These are phyloP conservation scores for Elgaria multicarinata DNA, from an alignment of 2,113 vertebrate species.

Conservation along the genomic window DNA sequence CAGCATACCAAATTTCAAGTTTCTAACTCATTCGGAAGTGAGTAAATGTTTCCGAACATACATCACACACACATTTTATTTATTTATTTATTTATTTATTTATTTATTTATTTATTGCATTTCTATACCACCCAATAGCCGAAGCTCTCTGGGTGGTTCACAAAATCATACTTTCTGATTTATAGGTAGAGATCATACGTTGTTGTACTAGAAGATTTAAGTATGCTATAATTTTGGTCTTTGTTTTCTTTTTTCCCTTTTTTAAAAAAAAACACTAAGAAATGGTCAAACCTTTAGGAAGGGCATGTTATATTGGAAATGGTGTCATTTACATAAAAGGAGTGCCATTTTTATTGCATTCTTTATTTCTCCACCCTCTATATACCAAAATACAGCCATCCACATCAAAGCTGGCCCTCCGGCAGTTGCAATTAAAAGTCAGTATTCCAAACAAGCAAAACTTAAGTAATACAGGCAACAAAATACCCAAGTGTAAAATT, in stretches of 20 bases:
- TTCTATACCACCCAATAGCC: too few species aligned
- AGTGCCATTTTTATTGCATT: constrained; percentile 8
- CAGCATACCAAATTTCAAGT: too few species aligned
- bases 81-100: too few species aligned
- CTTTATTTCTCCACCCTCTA: neutral
- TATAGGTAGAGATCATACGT: neutral
- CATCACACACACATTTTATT: too few species aligned
- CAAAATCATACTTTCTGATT: too few species aligned
- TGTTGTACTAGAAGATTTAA: neutral
- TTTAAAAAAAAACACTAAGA: neutral
- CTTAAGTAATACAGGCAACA: neutral
- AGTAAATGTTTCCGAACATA: too few species aligned
- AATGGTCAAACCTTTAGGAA: constrained; percentile 19
- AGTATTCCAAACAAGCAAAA: neutral
- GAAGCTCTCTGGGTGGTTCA: too few species aligned
- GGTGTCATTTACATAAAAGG: constrained; percentile 45
- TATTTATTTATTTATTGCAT: too few species aligned
- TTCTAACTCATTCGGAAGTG: too few species aligned
- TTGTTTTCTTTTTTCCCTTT: neutral
- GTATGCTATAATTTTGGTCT: neutral
- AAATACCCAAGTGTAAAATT: neutral
- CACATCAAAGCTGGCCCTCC: neutral
- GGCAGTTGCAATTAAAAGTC: constrained; percentile 35
- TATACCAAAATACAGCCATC: neutral
- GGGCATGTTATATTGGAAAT: neutral